Conservation (phyloP, 1,140 invertebrate species). For the Brachionus rubens region DNA sequence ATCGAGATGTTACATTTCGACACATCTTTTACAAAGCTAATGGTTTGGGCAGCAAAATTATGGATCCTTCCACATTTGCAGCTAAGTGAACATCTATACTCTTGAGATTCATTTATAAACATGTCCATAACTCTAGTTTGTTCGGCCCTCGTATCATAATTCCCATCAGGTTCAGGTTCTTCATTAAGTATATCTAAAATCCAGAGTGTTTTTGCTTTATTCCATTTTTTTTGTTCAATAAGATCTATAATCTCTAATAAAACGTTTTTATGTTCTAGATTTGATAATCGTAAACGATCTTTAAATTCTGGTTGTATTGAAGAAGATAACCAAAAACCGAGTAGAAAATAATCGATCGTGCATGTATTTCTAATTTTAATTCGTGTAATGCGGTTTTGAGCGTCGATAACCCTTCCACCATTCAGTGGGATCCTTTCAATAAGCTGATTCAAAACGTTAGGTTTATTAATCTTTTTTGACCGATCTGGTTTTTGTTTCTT, state of each 20-base stretch:
- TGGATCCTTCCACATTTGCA: neutral
- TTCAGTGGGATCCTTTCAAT: neutral
- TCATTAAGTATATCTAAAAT: conserved; percentile 1
- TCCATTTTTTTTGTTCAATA: conserved; percentile 7
- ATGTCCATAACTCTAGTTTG: neutral
- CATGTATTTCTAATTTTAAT: conserved; percentile 17
- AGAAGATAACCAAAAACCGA: neutral
- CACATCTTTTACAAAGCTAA: conserved; percentile 17
- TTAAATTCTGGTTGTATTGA: neutral
- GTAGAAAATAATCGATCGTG: neutral
- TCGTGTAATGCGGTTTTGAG: neutral
- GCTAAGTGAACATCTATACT: neutral
- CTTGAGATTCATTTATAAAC: neutral
- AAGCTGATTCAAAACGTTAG: neutral
- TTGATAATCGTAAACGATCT: neutral
- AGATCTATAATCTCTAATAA: neutral
- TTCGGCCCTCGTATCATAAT: neutral
- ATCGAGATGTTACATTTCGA: neutral
- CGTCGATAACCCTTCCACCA: neutral
- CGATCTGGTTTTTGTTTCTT: no score
- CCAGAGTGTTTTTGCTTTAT: neutral
- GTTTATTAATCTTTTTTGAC: no score
- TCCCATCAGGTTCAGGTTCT: neutral
- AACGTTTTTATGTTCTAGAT: neutral
- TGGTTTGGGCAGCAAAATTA: neutral